Evolutionary conservation across 2,113 vertebrate genomes (phyloP), one percentile per base, ranked within the genome.

Genomic region (Chaetodon auriga): DNA sequence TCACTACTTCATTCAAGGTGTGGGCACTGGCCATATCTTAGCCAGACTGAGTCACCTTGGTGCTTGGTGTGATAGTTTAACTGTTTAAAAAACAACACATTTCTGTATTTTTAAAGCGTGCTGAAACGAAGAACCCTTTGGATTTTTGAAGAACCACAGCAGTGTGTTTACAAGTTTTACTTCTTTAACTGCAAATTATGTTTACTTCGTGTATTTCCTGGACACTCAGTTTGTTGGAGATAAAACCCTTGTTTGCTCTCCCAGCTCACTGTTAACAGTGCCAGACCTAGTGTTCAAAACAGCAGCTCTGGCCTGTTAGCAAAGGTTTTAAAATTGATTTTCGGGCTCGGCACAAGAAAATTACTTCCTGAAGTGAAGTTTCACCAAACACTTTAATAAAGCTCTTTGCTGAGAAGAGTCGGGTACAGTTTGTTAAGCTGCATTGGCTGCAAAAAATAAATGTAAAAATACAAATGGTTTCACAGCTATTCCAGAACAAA

Each of bases 1-100:
- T 75, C 35, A 68, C 61, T 68, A 66, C 70, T 76, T 78, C 19
- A 82, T 48, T 84, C 83, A 82, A 46, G 21, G 43, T 77, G 89
- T 80, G 81, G 83, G 86, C 80, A 78, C 43, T 55, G 57, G 30
- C 75, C 45, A 68, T 68, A 41, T 43, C 21, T 71, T 23, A 58
- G 48, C 69, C 76, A 68, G 41, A 68, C 41, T 87, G 80, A 88
- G 75, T 87, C 83, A 81, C 55, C 11, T 25, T 16, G 6, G 1
- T 60, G n/a, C 21, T 72, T 79, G 49, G 53, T 64, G 36, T 30
- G 23, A n/a, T 62, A 55, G 10, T 78, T 77, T 72, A 58, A 55
- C 10, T 54, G 57, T 43, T 18, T 11, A 43, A 78, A 54, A 46
- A 30, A 30, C 49, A 69, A 14, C 23, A 38, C 5, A 55, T 77